Evolutionary conservation across 30 jellyfish, hydroid and myxozoan genomes (phyloP), one percentile per base, ranked within the genome.

Genomic region (Hydractinia echinata): DNA sequence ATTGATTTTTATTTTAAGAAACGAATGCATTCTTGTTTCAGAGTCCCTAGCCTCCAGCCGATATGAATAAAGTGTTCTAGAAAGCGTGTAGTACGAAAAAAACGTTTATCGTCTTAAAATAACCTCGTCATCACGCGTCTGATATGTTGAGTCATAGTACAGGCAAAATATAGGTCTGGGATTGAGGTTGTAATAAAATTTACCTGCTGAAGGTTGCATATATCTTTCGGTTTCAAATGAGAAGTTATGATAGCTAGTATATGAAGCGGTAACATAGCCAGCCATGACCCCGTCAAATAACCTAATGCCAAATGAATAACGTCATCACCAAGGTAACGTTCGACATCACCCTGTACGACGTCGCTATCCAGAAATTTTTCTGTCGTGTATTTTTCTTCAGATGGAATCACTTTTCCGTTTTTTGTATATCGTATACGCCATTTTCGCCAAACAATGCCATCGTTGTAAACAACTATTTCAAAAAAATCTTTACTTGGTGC

Each of bases 401-500:
- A 44, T n/a, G 96, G 96, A 77, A 79, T 51, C 49, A 84, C 76
- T 74, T 50, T 62, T 18, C 85, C 81, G 73, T 89, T 87, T 49
- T 84, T 86, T 53, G 69, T 78, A 72, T 79, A 83, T 56, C 67
- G 79, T n/a, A 89, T 74, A 18, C 87, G 79, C 96, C 96, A 89
- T 70, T 72, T 79, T 14, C 96, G 85, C 95, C 95, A 89, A 4
- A 89, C 67, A 10, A 89, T 89, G 19, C 80, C 77, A 48, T 84
- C 95, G 48, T 73, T 70, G 7, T 79, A 87, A 16, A 89, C 83
- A 1, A 89, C 72, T 54, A 89, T 76, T 77, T 89, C 96, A 72
- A 84, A 84, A 71, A 82, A 89, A 67, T 89, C 96, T 80, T 84
- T 89, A 79, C 94, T 74, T 8, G 96, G 96, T 50, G 95, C 77